Evolutionary conservation across 2,888 invertebrate species (phyloP), one percentile per base, ranked within the genome.

Genomic region (Tethea ocularis): DNA sequence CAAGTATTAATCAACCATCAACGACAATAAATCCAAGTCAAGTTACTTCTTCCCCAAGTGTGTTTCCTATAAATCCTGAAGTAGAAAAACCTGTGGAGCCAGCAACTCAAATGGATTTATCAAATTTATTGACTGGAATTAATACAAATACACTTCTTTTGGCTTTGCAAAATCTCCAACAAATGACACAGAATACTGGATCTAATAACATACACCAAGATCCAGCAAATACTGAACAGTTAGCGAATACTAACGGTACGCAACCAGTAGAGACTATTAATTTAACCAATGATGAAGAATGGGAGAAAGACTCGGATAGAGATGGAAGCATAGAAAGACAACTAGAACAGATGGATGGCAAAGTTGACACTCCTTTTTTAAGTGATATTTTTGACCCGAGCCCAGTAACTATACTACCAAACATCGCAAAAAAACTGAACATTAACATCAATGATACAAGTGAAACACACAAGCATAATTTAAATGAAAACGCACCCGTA

Each of bases 321-420:
- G 93, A 89, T 52, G 88, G 84, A 36, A 89, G 86, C 61, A 91
- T 91, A 59, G 92, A 93, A 64, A 82, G 87, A 56, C 83, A 89
- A 67, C 71, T 92, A 29, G 80, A 88, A 67, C 80, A 74, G 61
- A 60, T 92, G 66, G 90, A 92, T 66, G 89, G 92, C 2, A 78
- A 77, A n/a, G 84, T 82, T 1, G 88, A 89, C 38, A 91, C 92
- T 52, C 91, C 92, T 67, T 93, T 92, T 83, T 78, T 93, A 77
- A 87, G 90, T 67, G 93, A 93, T 66, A 93, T 93, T 67, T 93
- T 93, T 74, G 92, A 93, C 65, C 93, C 93, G 2, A 86, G 87
- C 22, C 91, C 93, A 56, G 83, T 88, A 1, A 58, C 77, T 2
- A 70, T 87, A 61, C 86, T 86, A 11, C 69, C 81, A 5, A 88